Percentiles rank a stretch among this genome's conserved stretches.
phyloP scores from a whole-genome alignment of 2,113 vertebrate genomes.

The Halcyon malimbica region DNA sequence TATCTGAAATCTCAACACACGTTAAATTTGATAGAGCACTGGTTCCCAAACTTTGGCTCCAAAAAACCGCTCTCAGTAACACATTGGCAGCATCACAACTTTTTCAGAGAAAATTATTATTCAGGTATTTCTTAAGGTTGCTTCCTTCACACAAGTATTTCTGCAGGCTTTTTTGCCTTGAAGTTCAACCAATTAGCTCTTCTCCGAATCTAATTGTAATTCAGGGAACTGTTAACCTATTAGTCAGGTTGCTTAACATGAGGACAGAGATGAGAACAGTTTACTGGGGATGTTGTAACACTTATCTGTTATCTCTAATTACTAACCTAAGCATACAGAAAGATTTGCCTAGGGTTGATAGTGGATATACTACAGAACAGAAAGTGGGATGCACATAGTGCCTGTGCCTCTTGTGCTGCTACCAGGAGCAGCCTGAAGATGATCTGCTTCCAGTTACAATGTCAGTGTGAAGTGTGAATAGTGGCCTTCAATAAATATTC shows the following conservation, averaged over 20 bases:
- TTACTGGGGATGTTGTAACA: neutral
- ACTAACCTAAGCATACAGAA: neutral
- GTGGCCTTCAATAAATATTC: neutral
- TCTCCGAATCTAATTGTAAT: neutral
- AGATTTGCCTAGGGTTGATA: neutral
- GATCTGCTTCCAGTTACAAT: neutral
- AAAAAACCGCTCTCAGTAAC: neutral
- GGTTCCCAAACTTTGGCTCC: too few relatives aligned
- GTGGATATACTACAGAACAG: neutral
- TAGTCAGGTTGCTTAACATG: neutral
- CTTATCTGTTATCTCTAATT: neutral
- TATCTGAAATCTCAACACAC: too few relatives aligned
- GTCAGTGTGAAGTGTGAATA: neutral
- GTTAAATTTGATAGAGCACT: too few relatives aligned
- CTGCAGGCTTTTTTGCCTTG: neutral
- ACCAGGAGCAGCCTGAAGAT: neutral
- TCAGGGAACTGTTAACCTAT: neutral
- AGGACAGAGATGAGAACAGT: neutral
- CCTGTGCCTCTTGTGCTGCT: neutral
- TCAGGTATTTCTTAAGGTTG: neutral
- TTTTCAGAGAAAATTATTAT: neutral
- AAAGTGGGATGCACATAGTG: neutral
- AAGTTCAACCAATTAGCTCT: neutral
- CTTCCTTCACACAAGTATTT: neutral
- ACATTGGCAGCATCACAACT: neutral